Percentiles rank a stretch among this genome's conserved stretches.
Evolutionary conservation across 2,797 vertebrate genomes (phyloP).

Genomic region (Ciconia nigra): DNA sequence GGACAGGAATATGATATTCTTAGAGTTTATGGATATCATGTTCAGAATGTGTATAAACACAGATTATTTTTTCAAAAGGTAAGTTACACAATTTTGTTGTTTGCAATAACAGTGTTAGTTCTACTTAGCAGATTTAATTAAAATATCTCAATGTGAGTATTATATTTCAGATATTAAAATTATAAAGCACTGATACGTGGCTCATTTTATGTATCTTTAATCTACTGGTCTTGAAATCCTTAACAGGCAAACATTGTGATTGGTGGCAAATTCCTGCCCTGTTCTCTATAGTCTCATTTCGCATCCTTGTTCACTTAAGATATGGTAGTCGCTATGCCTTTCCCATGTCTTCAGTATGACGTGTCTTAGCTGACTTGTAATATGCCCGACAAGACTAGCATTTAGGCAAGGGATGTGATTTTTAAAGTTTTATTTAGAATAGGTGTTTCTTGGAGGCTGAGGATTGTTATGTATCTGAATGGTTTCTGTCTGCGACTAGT

Average conservation of each 20-base stretch:
- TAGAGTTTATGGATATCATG: constrained; percentile 35
- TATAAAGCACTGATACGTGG: not conserved
- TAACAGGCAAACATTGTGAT: not conserved
- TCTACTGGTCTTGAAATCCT: not conserved
- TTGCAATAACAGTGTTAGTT: not conserved
- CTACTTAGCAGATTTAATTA: not conserved
- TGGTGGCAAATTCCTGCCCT: not conserved
- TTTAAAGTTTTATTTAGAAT: not conserved
- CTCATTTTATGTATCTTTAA: not conserved
- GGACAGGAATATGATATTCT: constrained; percentile 44
- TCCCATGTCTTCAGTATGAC: not conserved
- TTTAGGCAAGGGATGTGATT: not conserved
- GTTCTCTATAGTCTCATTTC: not conserved
- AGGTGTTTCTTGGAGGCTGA: not conserved
- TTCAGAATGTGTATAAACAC: not conserved
- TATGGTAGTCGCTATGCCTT: not conserved
- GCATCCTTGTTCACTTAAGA: not conserved
- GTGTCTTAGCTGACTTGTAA: not conserved
- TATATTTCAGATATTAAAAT: not conserved
- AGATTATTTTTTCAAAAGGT: constrained; percentile 21
- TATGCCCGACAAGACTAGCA: not conserved
- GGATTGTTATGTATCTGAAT: not conserved
- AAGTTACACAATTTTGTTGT: not conserved
- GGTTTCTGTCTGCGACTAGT: not conserved
- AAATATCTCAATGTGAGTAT: not conserved